Evolutionary conservation across 2,888 invertebrate species (phyloP), one percentile per base, ranked within the genome.

Genomic region (Tinea trinotella): DNA sequence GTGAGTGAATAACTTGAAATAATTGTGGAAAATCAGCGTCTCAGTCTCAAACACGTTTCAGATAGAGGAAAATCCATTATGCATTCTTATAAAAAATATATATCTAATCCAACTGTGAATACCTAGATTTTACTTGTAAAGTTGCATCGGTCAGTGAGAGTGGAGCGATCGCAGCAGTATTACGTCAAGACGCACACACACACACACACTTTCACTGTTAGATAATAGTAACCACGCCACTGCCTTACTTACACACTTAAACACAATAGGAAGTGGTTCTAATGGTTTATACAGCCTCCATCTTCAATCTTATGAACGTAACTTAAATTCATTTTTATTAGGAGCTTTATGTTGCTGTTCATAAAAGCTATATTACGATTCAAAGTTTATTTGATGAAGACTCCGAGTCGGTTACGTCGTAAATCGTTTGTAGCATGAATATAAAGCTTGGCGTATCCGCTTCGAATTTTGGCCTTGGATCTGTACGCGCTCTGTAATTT

Each of bases 141-240:
- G 48, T 71, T 70, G 68, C 70, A 69, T 72, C 62, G 70, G 69
- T 65, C 67, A 64, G 63, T 62, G 64, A 54, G 54, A 54, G 54
- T 54, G 49, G 40, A 22, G 19, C 44, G 44, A n/a, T 60, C 22
- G 55, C 46, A 19, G 63, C 59, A 30, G n/a, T n/a, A 30, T 84
- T 83, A 74, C 83, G 79, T 82, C 83, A 83, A 57, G 63, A 62
- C 78, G 70, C 82, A 81, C 82, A 83, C 78, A 76, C 82, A 83
- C 78, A 76, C 74, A 71, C 76, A 76, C 75, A 81, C 81, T 82
- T 81, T 79, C 79, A 80, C 79, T 82, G 74, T 84, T 85, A 83
- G 82, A 82, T 84, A 83, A 85, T 76, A 74, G 65, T 68, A 71
- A 57, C 77, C 62, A 68, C 67, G 70, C 74, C 66, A 73, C 72